These are phyloP conservation scores for Grammomys dolichurus DNA, from an alignment of 2,113 vertebrate genomes.

Conservation along the genomic window DNA sequence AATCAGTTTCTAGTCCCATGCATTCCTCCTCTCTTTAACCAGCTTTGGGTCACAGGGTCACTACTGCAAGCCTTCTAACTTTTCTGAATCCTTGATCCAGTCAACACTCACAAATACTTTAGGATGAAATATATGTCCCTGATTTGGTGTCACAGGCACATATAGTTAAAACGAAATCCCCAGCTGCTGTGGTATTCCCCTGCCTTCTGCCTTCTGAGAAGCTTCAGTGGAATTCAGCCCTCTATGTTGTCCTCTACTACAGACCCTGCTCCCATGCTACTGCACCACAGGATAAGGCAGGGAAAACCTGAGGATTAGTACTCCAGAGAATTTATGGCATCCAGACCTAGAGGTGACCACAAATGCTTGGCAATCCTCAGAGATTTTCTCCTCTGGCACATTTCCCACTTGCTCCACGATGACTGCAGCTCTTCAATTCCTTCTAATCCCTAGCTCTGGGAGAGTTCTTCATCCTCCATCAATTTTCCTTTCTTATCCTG, in stretches of 20 bases:
- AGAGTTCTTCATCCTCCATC: not conserved
- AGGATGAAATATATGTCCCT: not conserved
- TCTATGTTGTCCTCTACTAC: not conserved
- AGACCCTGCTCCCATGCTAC: not conserved
- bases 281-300: conserved; percentile 3
- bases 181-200: not conserved
- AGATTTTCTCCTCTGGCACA: conserved; percentile 52
- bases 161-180: not conserved
- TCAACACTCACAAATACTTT: not conserved
- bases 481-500: not conserved
- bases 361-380: conserved; percentile 45
- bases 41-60: not conserved
- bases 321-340: conserved; percentile 54
- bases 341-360: conserved; percentile 47
- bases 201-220: not conserved
- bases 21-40: not conserved
- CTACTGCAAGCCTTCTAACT: not conserved
- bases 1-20: not conserved
- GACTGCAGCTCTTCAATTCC: conserved; percentile 30
- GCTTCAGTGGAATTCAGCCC: not conserved
- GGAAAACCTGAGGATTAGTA: conserved; percentile 28
- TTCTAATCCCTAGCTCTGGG: conserved; percentile 30
- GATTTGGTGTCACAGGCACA: not conserved
- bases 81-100: not conserved
- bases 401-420: conserved; percentile 48